A percentile compares a stretch with the other conserved stretches of the same genome.
Conservation (phyloP, 2,888 invertebrate genomes). For the Hypolimnas misippus region DNA sequence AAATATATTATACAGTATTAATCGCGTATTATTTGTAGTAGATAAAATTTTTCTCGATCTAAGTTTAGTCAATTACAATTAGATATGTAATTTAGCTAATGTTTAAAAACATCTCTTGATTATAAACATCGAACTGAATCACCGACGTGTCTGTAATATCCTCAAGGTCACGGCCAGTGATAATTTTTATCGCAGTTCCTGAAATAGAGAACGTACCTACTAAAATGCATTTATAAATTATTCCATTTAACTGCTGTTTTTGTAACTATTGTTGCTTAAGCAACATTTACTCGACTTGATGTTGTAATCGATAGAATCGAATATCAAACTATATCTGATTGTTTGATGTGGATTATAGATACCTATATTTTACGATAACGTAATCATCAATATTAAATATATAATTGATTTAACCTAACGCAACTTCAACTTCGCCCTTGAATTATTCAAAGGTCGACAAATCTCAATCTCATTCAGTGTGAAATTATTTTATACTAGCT, state of each 20-base stretch:
- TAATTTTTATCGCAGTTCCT: conserved; percentile 19
- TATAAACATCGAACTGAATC: conserved; percentile 6
- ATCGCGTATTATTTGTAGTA: no score
- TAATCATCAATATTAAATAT: background rate
- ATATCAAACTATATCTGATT: background rate
- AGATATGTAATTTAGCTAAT: background rate
- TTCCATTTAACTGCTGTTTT: background rate
- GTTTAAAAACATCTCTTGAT: background rate
- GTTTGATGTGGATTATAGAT: no score
- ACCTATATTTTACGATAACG: background rate
- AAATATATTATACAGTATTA: no score
- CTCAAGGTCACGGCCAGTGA: conserved; percentile 27
- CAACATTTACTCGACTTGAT: background rate
- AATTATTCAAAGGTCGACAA: background rate
- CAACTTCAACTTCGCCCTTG: background rate
- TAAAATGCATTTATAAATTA: background rate
- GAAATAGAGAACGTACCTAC: conserved; percentile 1
- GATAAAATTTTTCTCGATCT: no score
- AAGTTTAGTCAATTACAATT: no score
- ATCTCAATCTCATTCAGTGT: background rate
- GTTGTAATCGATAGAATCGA: background rate
- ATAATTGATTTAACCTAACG: background rate
- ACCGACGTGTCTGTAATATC: conserved; percentile 2
- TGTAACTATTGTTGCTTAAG: no score
- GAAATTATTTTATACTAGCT: no score